Percentiles rank a stretch among this genome's conserved stretches.
Conservation (phyloP, 2,797 vertebrate species). For the Anabacerthia variegaticeps region DNA sequence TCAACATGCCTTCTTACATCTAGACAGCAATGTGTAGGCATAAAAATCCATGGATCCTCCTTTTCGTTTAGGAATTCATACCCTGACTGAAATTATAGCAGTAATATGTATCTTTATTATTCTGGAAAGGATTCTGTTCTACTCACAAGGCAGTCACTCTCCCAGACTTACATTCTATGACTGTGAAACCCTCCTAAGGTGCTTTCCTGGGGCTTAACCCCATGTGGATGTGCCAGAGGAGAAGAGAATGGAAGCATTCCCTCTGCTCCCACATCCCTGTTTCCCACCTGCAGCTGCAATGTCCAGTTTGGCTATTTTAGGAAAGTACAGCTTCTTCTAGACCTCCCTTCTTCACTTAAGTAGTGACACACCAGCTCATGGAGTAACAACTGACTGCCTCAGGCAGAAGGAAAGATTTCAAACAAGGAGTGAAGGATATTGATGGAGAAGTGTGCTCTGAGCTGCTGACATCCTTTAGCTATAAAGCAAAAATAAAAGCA, state of each 20-base stretch:
- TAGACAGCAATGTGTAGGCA: neutral
- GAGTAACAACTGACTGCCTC: neutral
- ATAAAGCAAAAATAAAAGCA: conserved; percentile 33
- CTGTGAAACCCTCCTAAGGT: neutral
- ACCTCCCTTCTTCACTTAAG: neutral
- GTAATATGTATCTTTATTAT: neutral
- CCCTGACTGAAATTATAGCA: neutral
- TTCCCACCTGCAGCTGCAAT: neutral
- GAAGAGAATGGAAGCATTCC: neutral
- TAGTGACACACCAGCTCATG: neutral
- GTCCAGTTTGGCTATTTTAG: neutral
- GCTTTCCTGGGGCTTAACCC: neutral
- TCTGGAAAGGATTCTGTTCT: neutral
- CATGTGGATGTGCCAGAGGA: neutral
- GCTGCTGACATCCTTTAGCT: conserved; percentile 11
- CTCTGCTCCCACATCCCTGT: neutral
- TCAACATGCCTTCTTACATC: neutral
- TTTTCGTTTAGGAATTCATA: neutral
- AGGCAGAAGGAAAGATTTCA: neutral
- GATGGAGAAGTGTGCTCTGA: neutral
- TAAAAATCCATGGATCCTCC: neutral
- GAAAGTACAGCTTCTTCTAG: neutral
- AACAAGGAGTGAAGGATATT: neutral
- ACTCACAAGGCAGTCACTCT: neutral
- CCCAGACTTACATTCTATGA: too few species aligned